phyloP scores from a whole-genome alignment of 2,113 vertebrate genomes.

The Sceloporus undulatus region DNA sequence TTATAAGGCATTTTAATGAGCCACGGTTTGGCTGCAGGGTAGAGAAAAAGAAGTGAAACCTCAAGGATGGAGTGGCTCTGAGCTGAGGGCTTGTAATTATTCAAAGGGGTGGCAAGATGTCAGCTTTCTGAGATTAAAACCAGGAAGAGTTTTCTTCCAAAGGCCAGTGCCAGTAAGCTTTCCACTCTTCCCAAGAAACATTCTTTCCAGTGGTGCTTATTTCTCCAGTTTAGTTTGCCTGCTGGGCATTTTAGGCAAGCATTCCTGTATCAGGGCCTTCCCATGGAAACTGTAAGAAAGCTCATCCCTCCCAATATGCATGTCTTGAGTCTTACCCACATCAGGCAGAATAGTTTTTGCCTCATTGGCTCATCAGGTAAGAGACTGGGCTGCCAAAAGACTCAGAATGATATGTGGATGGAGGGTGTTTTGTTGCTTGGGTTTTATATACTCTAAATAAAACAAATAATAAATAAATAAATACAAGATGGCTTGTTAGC shows the following conservation, averaged over 20 bases:
- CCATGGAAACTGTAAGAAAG: background rate
- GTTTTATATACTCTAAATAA: too few species aligned
- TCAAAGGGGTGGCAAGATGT: background rate
- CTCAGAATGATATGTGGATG: background rate
- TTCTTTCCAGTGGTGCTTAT: background rate
- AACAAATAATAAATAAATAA: too few species aligned
- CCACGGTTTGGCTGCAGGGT: background rate
- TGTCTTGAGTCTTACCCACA: too few species aligned
- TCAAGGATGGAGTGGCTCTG: background rate
- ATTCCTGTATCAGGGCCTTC: background rate
- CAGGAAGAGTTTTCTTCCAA: background rate
- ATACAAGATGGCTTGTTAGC: too few species aligned
- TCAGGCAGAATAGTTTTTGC: background rate
- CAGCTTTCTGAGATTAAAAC: slow-evolving; percentile 12
- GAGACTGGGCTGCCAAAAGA: background rate
- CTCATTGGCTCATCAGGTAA: background rate
- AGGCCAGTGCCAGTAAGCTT: background rate
- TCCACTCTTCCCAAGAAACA: background rate
- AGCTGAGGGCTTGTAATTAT: background rate
- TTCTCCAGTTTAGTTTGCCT: background rate
- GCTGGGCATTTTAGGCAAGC: background rate
- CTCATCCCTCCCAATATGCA: background rate
- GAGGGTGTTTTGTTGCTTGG: too few species aligned
- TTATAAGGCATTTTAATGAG: slow-evolving; percentile 25
- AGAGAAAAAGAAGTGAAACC: background rate